A percentile compares a stretch with the other conserved stretches of the same genome.
These are phyloP conservation scores for Syngnathoides biaculeatus DNA, from an alignment of 2,113 vertebrate genomes.

Conservation along the genomic window DNA sequence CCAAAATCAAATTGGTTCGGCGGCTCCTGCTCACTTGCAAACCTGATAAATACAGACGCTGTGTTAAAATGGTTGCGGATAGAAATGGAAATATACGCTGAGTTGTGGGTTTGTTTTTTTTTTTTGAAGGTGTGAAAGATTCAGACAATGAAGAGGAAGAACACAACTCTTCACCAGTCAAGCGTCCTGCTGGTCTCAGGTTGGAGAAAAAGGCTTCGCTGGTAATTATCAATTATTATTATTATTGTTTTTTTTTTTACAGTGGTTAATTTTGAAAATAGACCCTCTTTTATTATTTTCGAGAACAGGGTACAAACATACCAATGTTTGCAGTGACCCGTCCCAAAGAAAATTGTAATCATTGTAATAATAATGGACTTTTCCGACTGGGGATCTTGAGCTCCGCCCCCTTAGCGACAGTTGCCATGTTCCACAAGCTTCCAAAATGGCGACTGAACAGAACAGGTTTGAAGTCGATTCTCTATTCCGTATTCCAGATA, in stretches of 20 bases:
- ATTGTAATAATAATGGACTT: no score
- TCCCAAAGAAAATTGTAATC: no score
- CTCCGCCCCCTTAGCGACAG: no score
- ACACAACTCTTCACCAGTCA: constrained; percentile 74
- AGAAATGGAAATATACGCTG: background rate
- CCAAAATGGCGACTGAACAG: no score
- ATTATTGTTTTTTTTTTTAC: background rate
- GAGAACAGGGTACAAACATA: background rate
- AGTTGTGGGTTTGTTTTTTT: constrained; percentile 9
- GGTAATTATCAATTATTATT: no score
- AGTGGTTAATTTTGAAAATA: background rate
- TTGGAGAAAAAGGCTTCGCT: constrained; percentile 48
- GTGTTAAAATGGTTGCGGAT: background rate
- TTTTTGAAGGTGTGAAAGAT: constrained; percentile 67
- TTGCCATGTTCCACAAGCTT: no score
- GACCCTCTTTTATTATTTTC: no score
- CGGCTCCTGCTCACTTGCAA: background rate
- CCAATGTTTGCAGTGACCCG: no score
- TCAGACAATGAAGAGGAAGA: constrained; percentile 75
- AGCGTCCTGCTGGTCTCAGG: constrained; percentile 62
- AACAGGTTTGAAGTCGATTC: no score
- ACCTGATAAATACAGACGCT: background rate
- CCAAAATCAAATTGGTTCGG: background rate
- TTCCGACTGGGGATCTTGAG: no score
- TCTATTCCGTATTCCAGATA: no score